Evolutionary conservation across 2,888 invertebrate genomes (phyloP).

Genomic region (Theodoxus fluviatilis): DNA sequence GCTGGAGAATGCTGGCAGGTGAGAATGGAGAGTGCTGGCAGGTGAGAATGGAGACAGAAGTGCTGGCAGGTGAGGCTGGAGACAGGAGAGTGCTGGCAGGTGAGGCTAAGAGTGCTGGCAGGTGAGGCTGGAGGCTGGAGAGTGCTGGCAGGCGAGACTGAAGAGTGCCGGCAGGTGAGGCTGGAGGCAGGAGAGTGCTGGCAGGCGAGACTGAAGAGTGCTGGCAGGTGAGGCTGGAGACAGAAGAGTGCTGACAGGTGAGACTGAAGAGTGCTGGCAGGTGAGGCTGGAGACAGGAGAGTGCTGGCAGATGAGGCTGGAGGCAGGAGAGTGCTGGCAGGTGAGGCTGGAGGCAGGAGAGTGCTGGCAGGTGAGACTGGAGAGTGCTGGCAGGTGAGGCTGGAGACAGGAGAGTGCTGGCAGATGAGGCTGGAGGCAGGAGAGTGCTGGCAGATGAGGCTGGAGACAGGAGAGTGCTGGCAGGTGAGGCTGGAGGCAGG

Average conservation of each 20-base stretch:
- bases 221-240: too few species aligned
- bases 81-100: constrained; percentile 76
- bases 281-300: constrained; percentile 40
- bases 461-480: background rate
- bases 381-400: constrained; percentile 71
- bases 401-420: background rate
- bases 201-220: constrained; percentile 61
- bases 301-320: too few species aligned
- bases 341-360: constrained; percentile 43
- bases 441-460: constrained; percentile 71
- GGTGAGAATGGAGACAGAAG: constrained; percentile 47
- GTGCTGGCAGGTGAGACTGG: constrained; percentile 76
- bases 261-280: constrained; percentile 75
- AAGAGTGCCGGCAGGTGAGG: background rate
- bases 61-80: too few species aligned
- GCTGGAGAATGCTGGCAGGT: constrained; percentile 73
- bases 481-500: constrained; percentile 79
- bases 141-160: constrained; percentile 69
- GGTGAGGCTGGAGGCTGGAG: constrained; percentile 78
- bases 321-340: constrained; percentile 75
- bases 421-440: constrained; percentile 79
- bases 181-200: constrained; percentile 77
- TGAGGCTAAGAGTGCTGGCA: constrained; percentile 34
- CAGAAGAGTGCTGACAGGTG: constrained; percentile 74
- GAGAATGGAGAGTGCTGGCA: constrained; percentile 76